Conservation (phyloP, 2,113 vertebrate species). For the Chlorodrepanis virens region DNA sequence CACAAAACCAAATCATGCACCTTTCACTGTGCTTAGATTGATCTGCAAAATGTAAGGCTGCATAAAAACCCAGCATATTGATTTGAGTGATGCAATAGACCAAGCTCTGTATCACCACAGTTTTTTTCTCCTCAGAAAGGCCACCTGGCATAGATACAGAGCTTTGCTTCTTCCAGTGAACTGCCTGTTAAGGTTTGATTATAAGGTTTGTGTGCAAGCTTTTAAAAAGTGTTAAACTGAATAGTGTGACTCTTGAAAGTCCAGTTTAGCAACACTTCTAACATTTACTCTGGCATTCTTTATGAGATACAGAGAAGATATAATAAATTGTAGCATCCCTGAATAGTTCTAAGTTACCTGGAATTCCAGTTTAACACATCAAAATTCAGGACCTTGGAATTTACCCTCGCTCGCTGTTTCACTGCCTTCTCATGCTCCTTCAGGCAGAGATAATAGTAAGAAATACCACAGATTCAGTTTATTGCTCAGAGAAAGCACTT, state of each 20-base stretch:
- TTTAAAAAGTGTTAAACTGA: background rate
- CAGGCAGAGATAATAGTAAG: conserved; percentile 64
- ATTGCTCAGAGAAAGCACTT: background rate
- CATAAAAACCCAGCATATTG: background rate
- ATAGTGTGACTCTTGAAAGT: background rate
- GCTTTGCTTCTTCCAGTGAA: background rate
- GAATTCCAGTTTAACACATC: conserved; percentile 52
- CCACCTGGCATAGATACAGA: background rate
- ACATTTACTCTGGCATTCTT: background rate
- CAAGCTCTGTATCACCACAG: background rate
- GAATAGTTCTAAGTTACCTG: conserved; percentile 42
- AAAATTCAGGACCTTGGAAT: background rate
- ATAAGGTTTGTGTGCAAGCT: background rate
- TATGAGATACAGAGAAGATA: background rate
- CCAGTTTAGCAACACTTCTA: background rate
- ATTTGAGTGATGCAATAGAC: background rate
- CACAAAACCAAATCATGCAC: background rate
- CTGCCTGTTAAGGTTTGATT: background rate
- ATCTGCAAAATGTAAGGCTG: background rate
- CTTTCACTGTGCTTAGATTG: background rate
- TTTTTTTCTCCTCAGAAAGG: background rate
- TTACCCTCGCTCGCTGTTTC: conserved; percentile 9
- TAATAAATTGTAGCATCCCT: background rate
- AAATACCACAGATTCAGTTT: background rate
- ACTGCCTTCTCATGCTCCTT: conserved; percentile 68